Conservation (phyloP, 2,797 vertebrate genomes). For the Peromyscus melanophrys region DNA sequence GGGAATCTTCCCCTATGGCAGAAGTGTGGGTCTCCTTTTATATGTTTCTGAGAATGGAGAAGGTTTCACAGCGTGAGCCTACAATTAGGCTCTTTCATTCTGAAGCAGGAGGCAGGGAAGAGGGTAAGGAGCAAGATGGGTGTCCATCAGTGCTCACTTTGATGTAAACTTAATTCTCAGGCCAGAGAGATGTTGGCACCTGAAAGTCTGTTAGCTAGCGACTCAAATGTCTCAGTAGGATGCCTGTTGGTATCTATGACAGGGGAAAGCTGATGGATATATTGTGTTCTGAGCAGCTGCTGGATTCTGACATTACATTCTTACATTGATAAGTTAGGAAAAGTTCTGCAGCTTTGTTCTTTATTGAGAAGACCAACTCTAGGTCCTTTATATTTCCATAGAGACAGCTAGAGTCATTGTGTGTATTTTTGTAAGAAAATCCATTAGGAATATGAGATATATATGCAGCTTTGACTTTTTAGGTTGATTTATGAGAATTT, state of each 20-base stretch:
- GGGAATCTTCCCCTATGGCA: not conserved
- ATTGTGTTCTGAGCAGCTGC: not conserved
- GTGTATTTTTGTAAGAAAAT: conserved; percentile 16
- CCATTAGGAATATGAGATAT: not conserved
- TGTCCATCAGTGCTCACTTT: not conserved
- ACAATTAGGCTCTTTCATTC: not conserved
- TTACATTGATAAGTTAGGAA: not conserved
- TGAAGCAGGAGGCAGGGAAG: not conserved
- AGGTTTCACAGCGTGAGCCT: not conserved
- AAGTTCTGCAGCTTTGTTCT: conserved; percentile 10
- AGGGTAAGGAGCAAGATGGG: not conserved
- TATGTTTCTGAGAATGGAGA: not conserved
- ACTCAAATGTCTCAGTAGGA: conserved; percentile 1
- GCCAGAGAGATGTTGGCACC: not conserved
- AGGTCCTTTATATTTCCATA: conserved; percentile 7
- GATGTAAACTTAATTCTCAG: not conserved
- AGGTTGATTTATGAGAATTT: conserved; percentile 27
- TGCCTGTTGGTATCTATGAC: not conserved
- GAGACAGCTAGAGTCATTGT: conserved; percentile 9
- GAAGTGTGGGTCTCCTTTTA: not conserved
- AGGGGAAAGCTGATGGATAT: not conserved
- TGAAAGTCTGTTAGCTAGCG: not conserved
- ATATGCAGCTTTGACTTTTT: conserved; percentile 53
- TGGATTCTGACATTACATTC: not conserved
- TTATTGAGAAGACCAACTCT: conserved; percentile 30